A percentile compares a stretch with the other conserved stretches of the same genome.
These are phyloP conservation scores for Jordanella pulchra DNA, from an alignment of 2,797 vertebrate genomes.

Conservation along the genomic window DNA sequence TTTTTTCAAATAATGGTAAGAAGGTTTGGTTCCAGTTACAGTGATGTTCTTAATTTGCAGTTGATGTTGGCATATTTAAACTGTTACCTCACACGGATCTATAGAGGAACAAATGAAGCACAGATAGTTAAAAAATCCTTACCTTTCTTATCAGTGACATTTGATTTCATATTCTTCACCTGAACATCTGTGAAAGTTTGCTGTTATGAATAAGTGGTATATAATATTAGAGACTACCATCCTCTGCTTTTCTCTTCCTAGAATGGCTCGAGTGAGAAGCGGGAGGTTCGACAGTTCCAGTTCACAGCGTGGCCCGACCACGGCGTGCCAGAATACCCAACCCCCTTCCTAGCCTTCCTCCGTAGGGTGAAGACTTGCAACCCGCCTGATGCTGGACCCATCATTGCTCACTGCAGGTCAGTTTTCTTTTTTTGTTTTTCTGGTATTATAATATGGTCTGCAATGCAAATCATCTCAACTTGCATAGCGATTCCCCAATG, in stretches of 20 bases:
- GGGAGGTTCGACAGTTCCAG: conserved; percentile 98
- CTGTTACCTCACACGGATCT: background rate
- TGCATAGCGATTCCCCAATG: background rate
- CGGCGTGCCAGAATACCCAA: conserved; percentile 95
- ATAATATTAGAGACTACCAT: background rate
- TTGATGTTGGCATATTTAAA: background rate
- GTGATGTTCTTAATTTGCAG: background rate
- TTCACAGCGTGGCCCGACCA: conserved; percentile 99
- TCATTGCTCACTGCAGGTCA: conserved; percentile 98
- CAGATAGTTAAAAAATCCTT: too few relatives aligned
- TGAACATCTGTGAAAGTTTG: background rate
- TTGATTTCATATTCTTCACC: background rate
- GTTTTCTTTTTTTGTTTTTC: conserved; percentile 11
- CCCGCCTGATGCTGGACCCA: conserved; percentile 91
- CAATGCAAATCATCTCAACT: background rate
- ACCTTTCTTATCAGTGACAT: too few relatives aligned
- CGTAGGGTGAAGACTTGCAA: conserved; percentile 97
- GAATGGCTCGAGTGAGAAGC: conserved; percentile 97
- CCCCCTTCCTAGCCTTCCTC: conserved; percentile 97
- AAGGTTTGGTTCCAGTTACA: background rate
- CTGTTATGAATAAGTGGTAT: background rate
- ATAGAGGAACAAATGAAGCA: background rate
- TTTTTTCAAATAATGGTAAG: background rate
- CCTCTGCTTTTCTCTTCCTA: conserved; percentile 49
- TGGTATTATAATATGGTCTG: background rate